Percentiles rank a stretch among this genome's conserved stretches.
Evolutionary conservation across 2,888 invertebrate genomes (phyloP).

Genomic region (Baccha elongata): DNA sequence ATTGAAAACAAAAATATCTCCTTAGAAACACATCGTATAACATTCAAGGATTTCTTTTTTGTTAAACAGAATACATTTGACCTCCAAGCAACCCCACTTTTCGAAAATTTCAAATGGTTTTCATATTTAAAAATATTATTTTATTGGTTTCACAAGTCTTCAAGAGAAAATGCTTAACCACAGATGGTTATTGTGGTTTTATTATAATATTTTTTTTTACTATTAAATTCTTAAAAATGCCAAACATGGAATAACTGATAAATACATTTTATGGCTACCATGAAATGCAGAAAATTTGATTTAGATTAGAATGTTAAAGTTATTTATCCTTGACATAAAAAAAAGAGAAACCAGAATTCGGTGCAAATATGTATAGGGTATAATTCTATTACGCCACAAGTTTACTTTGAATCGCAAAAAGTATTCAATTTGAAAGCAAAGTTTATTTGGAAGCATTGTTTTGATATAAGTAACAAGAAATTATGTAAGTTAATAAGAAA

Average conservation of each 20-base stretch:
- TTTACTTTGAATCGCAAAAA: no score
- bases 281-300: constrained; percentile 25
- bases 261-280: constrained; percentile 51
- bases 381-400: no score
- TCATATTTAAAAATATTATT: constrained; percentile 28
- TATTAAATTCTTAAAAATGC: constrained; percentile 51
- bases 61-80: not conserved
- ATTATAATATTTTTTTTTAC: not conserved
- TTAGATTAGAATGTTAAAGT: not conserved
- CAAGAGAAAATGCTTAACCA: constrained; percentile 43
- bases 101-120: constrained; percentile 28
- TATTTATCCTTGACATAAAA: not conserved
- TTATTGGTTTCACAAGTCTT: constrained; percentile 35
- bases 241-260: not conserved
- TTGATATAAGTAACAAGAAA: no score
- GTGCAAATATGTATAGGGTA: no score
- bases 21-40: not conserved
- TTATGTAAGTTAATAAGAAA: no score
- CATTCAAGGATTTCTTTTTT: constrained; percentile 36
- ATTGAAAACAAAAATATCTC: not conserved
- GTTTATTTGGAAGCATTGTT: no score
- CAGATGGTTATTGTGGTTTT: constrained; percentile 39
- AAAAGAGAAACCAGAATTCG: no score
- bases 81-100: not conserved
- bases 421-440: no score